Conservation (phyloP, 2,888 invertebrate genomes). For the Amblyjoppa proteus region DNA sequence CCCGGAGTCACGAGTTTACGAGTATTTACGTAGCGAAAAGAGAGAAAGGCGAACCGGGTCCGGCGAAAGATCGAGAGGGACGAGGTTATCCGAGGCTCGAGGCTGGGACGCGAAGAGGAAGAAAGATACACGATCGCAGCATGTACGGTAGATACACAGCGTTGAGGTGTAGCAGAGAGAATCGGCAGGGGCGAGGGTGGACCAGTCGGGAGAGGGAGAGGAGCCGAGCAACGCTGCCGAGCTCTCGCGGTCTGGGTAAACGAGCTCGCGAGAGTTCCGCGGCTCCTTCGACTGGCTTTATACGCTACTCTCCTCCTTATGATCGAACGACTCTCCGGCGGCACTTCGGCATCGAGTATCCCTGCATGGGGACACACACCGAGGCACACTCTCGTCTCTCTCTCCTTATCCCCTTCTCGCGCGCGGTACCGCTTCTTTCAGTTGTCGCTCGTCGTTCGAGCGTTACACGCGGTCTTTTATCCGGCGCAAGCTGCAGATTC, state of each 20-base stretch:
- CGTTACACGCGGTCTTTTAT: conserved; percentile 73
- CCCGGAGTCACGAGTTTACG: neutral
- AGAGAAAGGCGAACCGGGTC: neutral
- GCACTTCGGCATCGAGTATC: conserved; percentile 19
- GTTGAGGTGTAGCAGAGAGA: neutral
- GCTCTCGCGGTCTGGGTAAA: conserved; percentile 19
- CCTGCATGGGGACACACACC: conserved; percentile 51
- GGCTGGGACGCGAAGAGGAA: neutral
- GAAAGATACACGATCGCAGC: neutral
- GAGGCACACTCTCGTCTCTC: conserved; percentile 12
- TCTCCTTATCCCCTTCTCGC: conserved; percentile 76
- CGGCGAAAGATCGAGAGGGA: conserved; percentile 6
- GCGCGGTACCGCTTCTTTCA: conserved; percentile 77
- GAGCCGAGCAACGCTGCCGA: neutral
- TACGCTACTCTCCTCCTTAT: conserved; percentile 57
- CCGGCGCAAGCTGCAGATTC: neutral
- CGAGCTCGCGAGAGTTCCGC: conserved; percentile 46
- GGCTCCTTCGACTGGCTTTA: conserved; percentile 4
- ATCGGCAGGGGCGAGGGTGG: conserved; percentile 23
- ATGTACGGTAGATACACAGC: neutral
- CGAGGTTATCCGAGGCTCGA: neutral
- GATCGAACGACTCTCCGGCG: conserved; percentile 56
- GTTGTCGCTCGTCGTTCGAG: conserved; percentile 81
- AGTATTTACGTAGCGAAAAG: conserved; percentile 27
- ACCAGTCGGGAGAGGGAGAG: conserved; percentile 33